Evolutionary conservation across 1,140 invertebrate species (phyloP).

Genomic region (Apis cerana): DNA sequence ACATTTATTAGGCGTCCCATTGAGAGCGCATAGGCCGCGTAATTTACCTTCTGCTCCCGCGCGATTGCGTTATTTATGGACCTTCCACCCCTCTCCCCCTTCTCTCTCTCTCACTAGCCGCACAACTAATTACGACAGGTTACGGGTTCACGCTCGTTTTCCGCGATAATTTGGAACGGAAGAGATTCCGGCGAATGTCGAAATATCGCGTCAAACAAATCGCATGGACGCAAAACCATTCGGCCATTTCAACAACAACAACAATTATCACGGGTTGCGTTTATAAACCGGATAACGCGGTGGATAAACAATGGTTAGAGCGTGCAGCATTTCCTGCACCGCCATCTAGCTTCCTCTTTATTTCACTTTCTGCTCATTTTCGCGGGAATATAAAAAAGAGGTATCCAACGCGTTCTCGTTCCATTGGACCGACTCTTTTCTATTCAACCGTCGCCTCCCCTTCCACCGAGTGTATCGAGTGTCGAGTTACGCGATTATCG

Average conservation of each 20-base stretch:
- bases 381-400: background rate
- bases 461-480: background rate
- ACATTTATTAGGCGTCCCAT: conserved; percentile 38
- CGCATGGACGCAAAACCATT: background rate
- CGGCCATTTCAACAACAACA: conserved; percentile 8
- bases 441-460: conserved; percentile 1
- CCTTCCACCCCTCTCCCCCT: too few relatives aligned
- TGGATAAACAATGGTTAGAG: conserved; percentile 27
- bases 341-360: background rate
- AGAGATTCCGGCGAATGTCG: conserved; percentile 13
- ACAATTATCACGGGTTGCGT: conserved; percentile 17
- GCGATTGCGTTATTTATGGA: conserved; percentile 39
- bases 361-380: background rate
- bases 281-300: conserved; percentile 28
- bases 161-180: conserved; percentile 41
- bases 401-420: conserved; percentile 3
- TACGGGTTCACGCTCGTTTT: conserved; percentile 37
- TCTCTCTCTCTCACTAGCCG: background rate
- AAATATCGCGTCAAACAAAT: conserved; percentile 38
- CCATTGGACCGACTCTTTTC: background rate
- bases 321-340: conserved; percentile 16
- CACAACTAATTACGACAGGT: conserved; percentile 23
- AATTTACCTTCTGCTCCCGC: conserved; percentile 4
- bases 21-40: conserved; percentile 9
- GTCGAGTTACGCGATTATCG: conserved; percentile 24